Percentiles rank a stretch among this genome's conserved stretches.
phyloP scores from a whole-genome alignment of 2,888 invertebrate genomes.

The Clistopyga incitator region DNA sequence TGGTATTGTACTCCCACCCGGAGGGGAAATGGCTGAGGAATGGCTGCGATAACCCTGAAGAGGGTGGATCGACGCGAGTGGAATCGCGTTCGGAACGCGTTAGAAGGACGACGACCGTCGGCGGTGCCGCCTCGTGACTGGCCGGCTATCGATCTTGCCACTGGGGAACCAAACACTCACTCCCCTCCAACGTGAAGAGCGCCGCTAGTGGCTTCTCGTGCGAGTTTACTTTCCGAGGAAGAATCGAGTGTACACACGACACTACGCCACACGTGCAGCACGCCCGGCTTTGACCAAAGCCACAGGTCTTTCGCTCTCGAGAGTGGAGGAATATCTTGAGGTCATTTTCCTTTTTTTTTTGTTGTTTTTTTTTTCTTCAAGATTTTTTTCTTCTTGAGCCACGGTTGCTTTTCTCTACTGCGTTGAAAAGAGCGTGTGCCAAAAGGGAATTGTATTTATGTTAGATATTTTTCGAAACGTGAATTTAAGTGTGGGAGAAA shows the following conservation, averaged over 20 bases:
- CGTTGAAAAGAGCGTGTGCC: too few species aligned
- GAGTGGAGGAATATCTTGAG: too few species aligned
- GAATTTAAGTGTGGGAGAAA: too few species aligned
- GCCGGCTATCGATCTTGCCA: conserved; percentile 71
- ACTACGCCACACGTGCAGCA: conserved; percentile 20
- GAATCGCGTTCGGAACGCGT: conserved; percentile 48
- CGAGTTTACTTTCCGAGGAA: neutral
- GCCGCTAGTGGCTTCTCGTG: neutral
- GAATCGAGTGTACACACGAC: conserved; percentile 6
- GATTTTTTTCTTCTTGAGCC: too few species aligned
- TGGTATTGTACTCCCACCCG: conserved; percentile 73
- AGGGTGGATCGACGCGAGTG: conserved; percentile 62
- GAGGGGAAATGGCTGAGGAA: conserved; percentile 78
- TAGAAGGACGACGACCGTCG: conserved; percentile 67
- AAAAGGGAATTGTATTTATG: too few species aligned
- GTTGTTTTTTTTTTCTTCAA: too few species aligned
- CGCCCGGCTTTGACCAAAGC: conserved; percentile 22
- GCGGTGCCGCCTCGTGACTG: conserved; percentile 73
- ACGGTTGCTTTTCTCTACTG: too few species aligned
- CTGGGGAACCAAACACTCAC: conserved; percentile 66
- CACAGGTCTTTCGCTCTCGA: conserved; percentile 17
- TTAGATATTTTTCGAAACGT: too few species aligned
- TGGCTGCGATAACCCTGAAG: conserved; percentile 76
- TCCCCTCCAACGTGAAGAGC: conserved; percentile 34
- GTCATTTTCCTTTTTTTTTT: too few species aligned